These are phyloP conservation scores for Apamea anceps DNA, from an alignment of 2,888 invertebrate genomes.

Conservation along the genomic window DNA sequence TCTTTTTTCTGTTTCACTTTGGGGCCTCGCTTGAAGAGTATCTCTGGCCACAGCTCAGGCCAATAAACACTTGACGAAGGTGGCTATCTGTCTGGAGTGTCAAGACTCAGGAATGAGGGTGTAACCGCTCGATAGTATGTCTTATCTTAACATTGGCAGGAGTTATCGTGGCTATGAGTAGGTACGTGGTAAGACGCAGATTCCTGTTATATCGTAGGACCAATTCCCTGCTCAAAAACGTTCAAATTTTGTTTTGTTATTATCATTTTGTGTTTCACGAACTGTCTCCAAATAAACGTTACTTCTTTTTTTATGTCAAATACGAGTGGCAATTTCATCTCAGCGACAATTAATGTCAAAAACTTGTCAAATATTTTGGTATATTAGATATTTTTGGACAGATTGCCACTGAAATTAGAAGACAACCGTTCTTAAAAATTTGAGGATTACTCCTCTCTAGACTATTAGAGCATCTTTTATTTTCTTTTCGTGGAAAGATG, in stretches of 20 bases:
- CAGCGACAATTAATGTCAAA: not conserved
- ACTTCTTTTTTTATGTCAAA: not conserved
- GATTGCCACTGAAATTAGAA: not conserved
- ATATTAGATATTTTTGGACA: not conserved
- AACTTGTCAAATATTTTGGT: not conserved
- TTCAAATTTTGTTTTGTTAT: not conserved
- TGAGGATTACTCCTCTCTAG: not conserved
- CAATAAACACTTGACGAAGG: conserved; percentile 79
- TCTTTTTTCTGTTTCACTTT: conserved; percentile 37
- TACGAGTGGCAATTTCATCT: not conserved
- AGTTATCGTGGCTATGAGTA: conserved; percentile 10
- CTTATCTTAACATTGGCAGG: conserved; percentile 51
- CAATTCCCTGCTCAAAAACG: not conserved
- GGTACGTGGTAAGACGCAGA: not conserved
- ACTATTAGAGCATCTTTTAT: not conserved
- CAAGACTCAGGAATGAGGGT: conserved; percentile 46
- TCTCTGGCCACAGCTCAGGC: conserved; percentile 62
- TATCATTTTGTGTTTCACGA: not conserved
- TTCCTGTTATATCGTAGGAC: not conserved
- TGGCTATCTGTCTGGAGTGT: conserved; percentile 66
- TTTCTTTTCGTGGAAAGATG: not conserved
- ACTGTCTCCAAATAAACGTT: not conserved
- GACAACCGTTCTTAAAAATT: not conserved
- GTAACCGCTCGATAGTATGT: conserved; percentile 28
- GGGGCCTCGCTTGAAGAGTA: conserved; percentile 39